Evolutionary conservation across 2,888 invertebrate species (phyloP), one percentile per base, ranked within the genome.

Genomic region (Ceramica pisi): DNA sequence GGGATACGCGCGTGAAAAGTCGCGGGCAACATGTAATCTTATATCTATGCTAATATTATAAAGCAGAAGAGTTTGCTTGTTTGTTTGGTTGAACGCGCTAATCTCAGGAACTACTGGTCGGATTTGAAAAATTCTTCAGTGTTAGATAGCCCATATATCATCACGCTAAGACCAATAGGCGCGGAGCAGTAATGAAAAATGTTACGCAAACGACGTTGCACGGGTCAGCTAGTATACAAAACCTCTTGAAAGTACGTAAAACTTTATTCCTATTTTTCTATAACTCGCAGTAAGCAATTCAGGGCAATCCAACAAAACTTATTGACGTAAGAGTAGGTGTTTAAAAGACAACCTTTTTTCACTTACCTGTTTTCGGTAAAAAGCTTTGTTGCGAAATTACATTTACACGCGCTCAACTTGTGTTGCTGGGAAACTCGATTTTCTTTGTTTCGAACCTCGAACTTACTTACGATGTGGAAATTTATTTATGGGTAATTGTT

Each of bases 401-500:
- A 85, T 85, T 76, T 78, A 72, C 83, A 78, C 81, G 72, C 83
- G 70, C 74, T 62, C 63, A 85, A 83, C 76, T 85, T 81, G 74
- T 71, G 84, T 78, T 71, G 65, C 57, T 61, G n/a, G 67, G 57
- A 69, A 84, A 84, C 60, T 85, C 81, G 81, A 83, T 85, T 85
- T 81, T 63, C 79, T 71, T 85, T 80, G 84, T 85, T 84, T 69
- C 53, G 44, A 84, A 80, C 71, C 80, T 71, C 74, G 62, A 82
- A 84, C 71, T 87, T 81, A 79, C 75, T 83, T 80, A 77, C 76
- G 74, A 75, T 66, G 75, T 77, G 75, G 75, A 81, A 87, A 86
- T 85, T 86, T 87, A 87, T 87, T 89, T 88, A 87, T 80, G 71
- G 82, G 83, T 85, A 84, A 87, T 83, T 85, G 84, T 87, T 87